phyloP scores from a whole-genome alignment of 2,797 vertebrate genomes.

The Antrozous pallidus region DNA sequence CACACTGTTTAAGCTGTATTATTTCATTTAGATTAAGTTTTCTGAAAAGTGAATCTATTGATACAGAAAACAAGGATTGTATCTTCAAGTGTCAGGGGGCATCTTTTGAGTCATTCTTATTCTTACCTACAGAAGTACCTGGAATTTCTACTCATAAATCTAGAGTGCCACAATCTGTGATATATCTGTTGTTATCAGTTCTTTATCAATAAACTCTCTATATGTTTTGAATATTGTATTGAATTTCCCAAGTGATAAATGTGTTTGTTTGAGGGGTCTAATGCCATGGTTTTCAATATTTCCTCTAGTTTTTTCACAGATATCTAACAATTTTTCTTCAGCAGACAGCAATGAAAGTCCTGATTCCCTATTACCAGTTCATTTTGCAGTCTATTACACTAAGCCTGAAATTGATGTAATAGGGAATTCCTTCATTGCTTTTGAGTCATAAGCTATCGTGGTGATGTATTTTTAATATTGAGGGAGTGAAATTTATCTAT shows the following conservation, averaged over 20 bases:
- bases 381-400: not conserved
- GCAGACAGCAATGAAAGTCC: not conserved
- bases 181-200: not conserved
- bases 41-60: constrained; percentile 10
- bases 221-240: not conserved
- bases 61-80: constrained; percentile 17
- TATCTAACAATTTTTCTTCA: not conserved
- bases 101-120: not conserved
- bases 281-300: not conserved
- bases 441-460: not conserved
- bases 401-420: not conserved
- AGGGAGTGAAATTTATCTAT: not conserved
- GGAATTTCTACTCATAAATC: not conserved
- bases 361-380: not conserved
- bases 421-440: not conserved
- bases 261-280: not conserved
- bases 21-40: constrained; percentile 6
- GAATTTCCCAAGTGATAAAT: constrained; percentile 1
- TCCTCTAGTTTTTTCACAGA: not conserved
- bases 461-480: not conserved
- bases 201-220: not conserved
- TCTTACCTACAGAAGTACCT: not conserved
- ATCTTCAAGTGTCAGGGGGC: not conserved
- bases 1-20: not conserved
- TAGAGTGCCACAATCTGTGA: not conserved